A percentile compares a stretch with the other conserved stretches of the same genome.
These are phyloP conservation scores for Xyrichtys novacula DNA, from an alignment of 2,797 vertebrate species.

Conservation along the genomic window DNA sequence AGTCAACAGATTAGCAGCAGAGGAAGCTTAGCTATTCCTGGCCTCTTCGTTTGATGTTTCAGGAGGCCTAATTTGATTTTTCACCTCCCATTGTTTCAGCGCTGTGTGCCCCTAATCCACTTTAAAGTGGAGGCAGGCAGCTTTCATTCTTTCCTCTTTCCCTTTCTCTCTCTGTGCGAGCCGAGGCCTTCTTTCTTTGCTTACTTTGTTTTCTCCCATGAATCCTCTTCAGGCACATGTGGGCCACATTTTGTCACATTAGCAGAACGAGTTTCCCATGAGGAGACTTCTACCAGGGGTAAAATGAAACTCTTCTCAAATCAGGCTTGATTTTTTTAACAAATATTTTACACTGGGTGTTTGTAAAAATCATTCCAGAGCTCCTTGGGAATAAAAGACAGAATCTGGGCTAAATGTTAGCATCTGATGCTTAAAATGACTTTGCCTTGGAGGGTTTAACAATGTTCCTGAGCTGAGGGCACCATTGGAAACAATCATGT, in stretches of 20 bases:
- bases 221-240: not conserved
- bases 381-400: not conserved
- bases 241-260: not conserved
- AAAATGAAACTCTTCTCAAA: not conserved
- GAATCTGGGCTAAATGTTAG: no score
- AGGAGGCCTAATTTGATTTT: slow-evolving; percentile 89
- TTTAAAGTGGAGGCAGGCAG: slow-evolving; percentile 87
- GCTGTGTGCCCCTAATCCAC: slow-evolving; percentile 87
- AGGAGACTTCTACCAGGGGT: not conserved
- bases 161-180: slow-evolving; percentile 24
- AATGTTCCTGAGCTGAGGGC: no score
- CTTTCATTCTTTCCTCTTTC: slow-evolving; percentile 80
- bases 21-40: slow-evolving; percentile 84
- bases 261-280: not conserved
- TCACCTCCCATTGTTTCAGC: slow-evolving; percentile 90
- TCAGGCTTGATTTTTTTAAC: not conserved
- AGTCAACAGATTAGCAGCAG: slow-evolving; percentile 86
- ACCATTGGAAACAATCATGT: no score
- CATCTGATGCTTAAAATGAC: no score
- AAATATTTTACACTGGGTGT: no score
- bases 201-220: slow-evolving; percentile 10
- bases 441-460: no score
- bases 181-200: slow-evolving; percentile 47
- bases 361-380: not conserved
- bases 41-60: slow-evolving; percentile 85